Conservation (phyloP, 2,113 vertebrate species). For the Cryptotis parvus region DNA sequence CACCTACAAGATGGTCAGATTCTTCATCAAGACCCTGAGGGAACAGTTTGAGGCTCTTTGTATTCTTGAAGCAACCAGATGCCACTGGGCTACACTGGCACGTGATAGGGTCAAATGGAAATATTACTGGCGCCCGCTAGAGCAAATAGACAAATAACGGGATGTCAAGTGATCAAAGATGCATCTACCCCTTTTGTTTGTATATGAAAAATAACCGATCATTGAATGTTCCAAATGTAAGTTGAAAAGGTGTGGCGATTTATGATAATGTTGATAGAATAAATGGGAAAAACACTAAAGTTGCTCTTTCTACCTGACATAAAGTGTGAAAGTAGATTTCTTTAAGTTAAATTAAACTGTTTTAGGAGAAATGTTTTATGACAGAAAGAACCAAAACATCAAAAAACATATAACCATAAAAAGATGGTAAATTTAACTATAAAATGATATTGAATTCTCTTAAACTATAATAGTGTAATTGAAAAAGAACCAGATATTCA, state of each 20-base stretch:
- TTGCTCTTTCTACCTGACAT: neutral
- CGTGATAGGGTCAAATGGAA: too few relatives aligned
- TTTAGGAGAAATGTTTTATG: neutral
- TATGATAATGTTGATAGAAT: neutral
- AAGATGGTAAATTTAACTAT: neutral
- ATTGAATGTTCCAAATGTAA: neutral
- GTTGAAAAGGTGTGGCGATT: neutral
- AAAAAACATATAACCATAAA: neutral
- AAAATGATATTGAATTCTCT: too few relatives aligned
- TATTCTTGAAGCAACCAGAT: too few relatives aligned
- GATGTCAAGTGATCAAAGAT: too few relatives aligned
- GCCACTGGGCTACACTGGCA: too few relatives aligned
- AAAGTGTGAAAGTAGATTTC: neutral
- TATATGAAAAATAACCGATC: neutral
- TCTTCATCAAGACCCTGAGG: too few relatives aligned
- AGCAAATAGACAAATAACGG: too few relatives aligned
- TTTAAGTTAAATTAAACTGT: neutral
- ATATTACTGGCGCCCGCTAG: too few relatives aligned
- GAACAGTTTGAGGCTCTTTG: too few relatives aligned
- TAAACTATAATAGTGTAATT: neutral
- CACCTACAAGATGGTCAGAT: too few relatives aligned
- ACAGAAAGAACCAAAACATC: neutral
- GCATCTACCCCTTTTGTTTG: neutral
- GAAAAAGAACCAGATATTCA: neutral
- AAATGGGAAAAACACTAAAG: constrained; percentile 24